phyloP scores from a whole-genome alignment of 2,888 invertebrate genomes.

The Acleris cristana region DNA sequence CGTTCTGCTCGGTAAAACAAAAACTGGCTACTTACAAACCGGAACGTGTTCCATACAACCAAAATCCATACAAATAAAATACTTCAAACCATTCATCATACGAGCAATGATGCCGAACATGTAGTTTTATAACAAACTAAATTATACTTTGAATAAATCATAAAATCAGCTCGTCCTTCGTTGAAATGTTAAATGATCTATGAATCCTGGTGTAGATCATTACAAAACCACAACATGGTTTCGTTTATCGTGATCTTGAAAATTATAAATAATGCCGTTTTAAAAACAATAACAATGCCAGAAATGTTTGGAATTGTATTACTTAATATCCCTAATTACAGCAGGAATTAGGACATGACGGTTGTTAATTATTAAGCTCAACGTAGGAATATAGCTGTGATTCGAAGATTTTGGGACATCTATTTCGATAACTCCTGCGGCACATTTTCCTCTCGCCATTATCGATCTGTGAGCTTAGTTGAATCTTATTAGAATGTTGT shows the following conservation, averaged over 20 bases:
- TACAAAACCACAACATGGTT: conserved; percentile 20
- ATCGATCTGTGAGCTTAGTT: background rate
- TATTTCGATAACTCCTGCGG: too few relatives aligned
- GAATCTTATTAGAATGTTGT: background rate
- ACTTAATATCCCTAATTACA: too few relatives aligned
- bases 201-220: conserved; percentile 26
- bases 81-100: conserved; percentile 3
- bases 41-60: conserved; percentile 3
- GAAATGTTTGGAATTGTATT: too few relatives aligned
- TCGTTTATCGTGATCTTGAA: conserved; percentile 5
- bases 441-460: too few relatives aligned
- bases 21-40: conserved; percentile 9
- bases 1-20: conserved; percentile 4
- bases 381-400: too few relatives aligned
- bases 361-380: too few relatives aligned
- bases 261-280: background rate
- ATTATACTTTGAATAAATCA: conserved; percentile 22
- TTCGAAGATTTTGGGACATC: too few relatives aligned
- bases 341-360: too few relatives aligned
- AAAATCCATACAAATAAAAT: background rate
- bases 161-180: conserved; percentile 23
- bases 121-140: conserved; percentile 25
- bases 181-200: conserved; percentile 33
- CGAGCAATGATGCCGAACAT: conserved; percentile 16
- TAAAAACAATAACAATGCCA: too few relatives aligned